Evolutionary conservation across 2,888 invertebrate species (phyloP), one percentile per base, ranked within the genome.

Genomic region (Macrophya alboannulata): DNA sequence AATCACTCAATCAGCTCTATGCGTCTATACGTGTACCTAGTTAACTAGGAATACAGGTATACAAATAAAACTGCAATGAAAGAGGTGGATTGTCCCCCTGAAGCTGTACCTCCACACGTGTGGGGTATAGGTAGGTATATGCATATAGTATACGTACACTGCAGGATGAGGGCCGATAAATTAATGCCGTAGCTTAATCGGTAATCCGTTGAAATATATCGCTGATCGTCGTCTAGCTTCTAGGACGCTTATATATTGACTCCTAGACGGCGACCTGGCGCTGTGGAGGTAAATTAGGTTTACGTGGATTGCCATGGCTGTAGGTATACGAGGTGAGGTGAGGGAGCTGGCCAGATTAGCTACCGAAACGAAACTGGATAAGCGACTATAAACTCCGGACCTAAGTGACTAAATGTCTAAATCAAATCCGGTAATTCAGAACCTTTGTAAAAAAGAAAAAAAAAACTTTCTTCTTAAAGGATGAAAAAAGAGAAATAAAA

Each of bases 151-250:
- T 55, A n/a, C n/a, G n/a, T 55, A n/a, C 8, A 55, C n/a, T n/a
- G n/a, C 10, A 55, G 55, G n/a, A n/a, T 31, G 37, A 31, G 17
- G 40, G 62, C 21, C 62, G 81, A 81, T 81, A 62, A 81, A 81
- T 81, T 81, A 81, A 81, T 81, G 59, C 62, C 62, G 21, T 37
- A 12, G 81, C 43, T 81, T 62, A 77, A 81, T 81, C 81, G 43
- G n/a, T 81, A 81, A 81, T 81, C 81, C 81, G 62, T 81, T 81
- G 59, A 62, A 62, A 81, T 81, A 81, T 81, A 81, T 81, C 81
- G 81, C 43, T 43, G 81, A 81, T 81, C 62, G 62, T 62, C 81
- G 31, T 21, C 77, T 17, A 74, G 45, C 43, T 21, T 45, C 45
- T 74, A 74, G 68, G 68, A 68, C 15, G 68, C 37, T 68, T 68